Base-by-base conservation (phyloP, 2,888 invertebrate genomes). In the Sturmia bella region DNA sequence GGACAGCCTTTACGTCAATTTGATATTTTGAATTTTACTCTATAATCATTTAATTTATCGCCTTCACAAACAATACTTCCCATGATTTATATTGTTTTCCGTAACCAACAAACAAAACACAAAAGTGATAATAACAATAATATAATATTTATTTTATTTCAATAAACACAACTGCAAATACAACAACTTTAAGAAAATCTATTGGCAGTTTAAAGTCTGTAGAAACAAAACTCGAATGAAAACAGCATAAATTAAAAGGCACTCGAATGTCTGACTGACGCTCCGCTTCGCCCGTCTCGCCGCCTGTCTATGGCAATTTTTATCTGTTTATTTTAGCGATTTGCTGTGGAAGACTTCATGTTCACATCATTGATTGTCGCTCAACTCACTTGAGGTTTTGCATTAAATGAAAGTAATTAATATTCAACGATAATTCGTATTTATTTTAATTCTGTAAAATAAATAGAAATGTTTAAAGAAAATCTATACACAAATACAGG, bases 331-430 rank as follows among this genome's bases (percentile, higher is more conserved):
- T 39, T 3, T 59, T n/a, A 24, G 13, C 24, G 56, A 6, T 39
- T 45, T 19, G 9, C 52, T 7, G n/a, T n/a, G 57, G 13, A 21
- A 32, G 54, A 63, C 43, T 73, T 72, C 24, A 41, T 13, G 41
- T 41, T 17, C 12, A 37, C 41, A 52, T 32, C 9, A 32, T 57
- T 70, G 41, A 43, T 54, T 63, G 32, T 56, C 57, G n/a, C n/a
- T 64, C 48, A 52, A 76, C 21, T 17, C 75, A 76, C 68, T 68
- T 59, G 68, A 68, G 37, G 50, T 43, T 76, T 59, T 64, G 17
- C 45, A 68, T 41, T 15, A 69, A 68, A 45, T 50, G 48, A 75
- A 69, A 59, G 54, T 59, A 74, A 63, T 74, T 69, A 74, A 80
- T 80, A 74, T 50, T 54, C 45, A 27, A 48, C 39, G 61, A 56